Base-by-base conservation (phyloP, 1,140 invertebrate genomes). In the Agrypnia vestita region DNA sequence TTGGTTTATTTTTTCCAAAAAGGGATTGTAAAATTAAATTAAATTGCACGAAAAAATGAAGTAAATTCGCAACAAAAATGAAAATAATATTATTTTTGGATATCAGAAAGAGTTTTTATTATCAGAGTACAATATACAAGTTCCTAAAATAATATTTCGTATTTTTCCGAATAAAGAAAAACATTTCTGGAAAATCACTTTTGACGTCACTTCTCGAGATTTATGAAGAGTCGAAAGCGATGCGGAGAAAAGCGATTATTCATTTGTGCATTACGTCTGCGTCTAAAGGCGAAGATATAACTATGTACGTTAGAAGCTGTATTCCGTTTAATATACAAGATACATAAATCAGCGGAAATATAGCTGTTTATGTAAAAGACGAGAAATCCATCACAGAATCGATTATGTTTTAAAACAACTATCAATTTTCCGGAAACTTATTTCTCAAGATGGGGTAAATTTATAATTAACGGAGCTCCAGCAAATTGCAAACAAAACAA, bases 161-260 rank as follows among this genome's bases (percentile, higher is more conserved):
- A 35, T 35, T 35, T 35, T 6, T 3, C 25, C 25, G 1, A 51
- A 11, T 17, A 11, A 49, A 51, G 47, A 71, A 53, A 71, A 21
- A 71, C 17, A 53, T 51, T 71, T 71, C 47, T 0, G 35, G 35
- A 74, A 74, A 74, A 59, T 56, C 55, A 74, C 55, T 59, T 74
- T 25, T 59, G 51, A 74, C 13, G 72, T 73, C 80, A 67, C 35
- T 35, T 35, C 6, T 25, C 67, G 53, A 82, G 78, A 82, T 82
- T 79, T 82, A 82, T 73, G 78, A 64, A 73, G 79, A 79, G 79
- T 82, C 81, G 80, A 82, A 82, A 78, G 79, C 64, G 77, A 79
- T 72, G 67, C 80, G 55, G 49, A 53, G 6, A 79, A 74, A 81
- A 73, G 64, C 76, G 64, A 71, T 71, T 71, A 71, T 82, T 79